Conservation (phyloP, 2,113 vertebrate genomes). For the Perca schrenkii region DNA sequence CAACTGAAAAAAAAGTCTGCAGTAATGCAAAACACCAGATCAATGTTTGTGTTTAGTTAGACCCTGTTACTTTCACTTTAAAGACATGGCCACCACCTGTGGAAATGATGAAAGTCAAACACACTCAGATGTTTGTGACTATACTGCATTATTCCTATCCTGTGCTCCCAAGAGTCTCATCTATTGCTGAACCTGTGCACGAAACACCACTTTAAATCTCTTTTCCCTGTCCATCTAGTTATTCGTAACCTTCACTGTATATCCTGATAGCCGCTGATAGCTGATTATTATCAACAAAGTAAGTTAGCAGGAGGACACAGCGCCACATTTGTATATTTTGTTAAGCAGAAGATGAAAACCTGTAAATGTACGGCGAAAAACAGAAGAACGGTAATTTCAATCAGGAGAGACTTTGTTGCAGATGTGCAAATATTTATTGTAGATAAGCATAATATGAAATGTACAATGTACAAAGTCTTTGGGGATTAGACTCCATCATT, state of each 20-base stretch:
- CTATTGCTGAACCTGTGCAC: slow-evolving; percentile 34
- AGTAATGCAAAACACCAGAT: slow-evolving; percentile 56
- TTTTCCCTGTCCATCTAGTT: not conserved
- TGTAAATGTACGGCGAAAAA: no score
- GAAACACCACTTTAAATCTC: slow-evolving; percentile 25
- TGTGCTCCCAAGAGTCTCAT: slow-evolving; percentile 42
- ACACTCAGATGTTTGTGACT: slow-evolving; percentile 18
- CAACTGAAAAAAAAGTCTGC: slow-evolving; percentile 24
- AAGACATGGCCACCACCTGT: slow-evolving; percentile 11
- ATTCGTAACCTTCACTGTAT: not conserved
- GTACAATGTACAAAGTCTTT: no score
- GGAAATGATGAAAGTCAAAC: slow-evolving; percentile 29
- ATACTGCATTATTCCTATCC: slow-evolving; percentile 15
- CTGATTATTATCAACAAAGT: slow-evolving; percentile 25
- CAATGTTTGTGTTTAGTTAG: slow-evolving; percentile 50
- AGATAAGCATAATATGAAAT: no score
- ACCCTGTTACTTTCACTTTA: slow-evolving; percentile 10
- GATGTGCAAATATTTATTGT: no score
- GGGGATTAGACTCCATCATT: no score
- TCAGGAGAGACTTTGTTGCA: no score
- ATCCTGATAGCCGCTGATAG: not conserved
- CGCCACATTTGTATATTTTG: no score
- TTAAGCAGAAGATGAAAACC: no score
- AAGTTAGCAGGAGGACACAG: not conserved
- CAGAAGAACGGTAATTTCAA: no score